Base-by-base conservation (phyloP, 2,888 invertebrate species). In the Eilema caniola region DNA sequence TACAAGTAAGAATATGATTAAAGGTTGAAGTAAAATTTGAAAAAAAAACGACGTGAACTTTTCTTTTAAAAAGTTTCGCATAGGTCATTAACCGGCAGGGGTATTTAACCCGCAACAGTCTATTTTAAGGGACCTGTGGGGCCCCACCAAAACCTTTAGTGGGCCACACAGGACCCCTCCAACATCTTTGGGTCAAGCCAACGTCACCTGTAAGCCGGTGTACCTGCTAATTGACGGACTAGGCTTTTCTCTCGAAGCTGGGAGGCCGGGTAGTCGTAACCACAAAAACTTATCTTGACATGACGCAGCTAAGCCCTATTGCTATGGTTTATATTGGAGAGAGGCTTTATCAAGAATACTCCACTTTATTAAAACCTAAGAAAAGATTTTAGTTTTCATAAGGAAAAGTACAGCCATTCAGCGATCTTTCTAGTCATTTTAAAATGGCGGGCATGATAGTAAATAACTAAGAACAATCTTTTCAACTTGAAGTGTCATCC, bases 211-310 rank as follows among this genome's bases (percentile, higher is more conserved):
- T 0, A 5, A 23, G 10, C 0, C 7, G 56, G 23, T 23, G 23
- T 1, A 23, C 56, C 23, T 33, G 23, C 33, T 66, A 69, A 74
- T 20, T 67, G 12, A 33, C n/a, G 33, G 62, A 62, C 23, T 33
- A 56, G 56, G 11, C 0, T 16, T 16, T 41, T 4, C 16, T 41
- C 0, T 16, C 14, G 41, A 4, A 16, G 3, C 4, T 41, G 3
- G 41, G 41, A 41, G 16, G 4, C 16, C 16, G 14, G 4, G 41
- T 41, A 41, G 3, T 41, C 41, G 4, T 16, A 1, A 11, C 37
- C 37, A 37, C 7, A 37, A 37, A n/a, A 37, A 37, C 37, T 14
- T 37, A 37, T 37, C 12, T 37, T 37, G 12, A 12, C 37, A 12
- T 37, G n/a, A n/a, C n/a, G n/a, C n/a, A n/a, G n/a, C n/a, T 12